phyloP scores from a whole-genome alignment of 2,888 invertebrate species.

The Agriopis aurantiaria region DNA sequence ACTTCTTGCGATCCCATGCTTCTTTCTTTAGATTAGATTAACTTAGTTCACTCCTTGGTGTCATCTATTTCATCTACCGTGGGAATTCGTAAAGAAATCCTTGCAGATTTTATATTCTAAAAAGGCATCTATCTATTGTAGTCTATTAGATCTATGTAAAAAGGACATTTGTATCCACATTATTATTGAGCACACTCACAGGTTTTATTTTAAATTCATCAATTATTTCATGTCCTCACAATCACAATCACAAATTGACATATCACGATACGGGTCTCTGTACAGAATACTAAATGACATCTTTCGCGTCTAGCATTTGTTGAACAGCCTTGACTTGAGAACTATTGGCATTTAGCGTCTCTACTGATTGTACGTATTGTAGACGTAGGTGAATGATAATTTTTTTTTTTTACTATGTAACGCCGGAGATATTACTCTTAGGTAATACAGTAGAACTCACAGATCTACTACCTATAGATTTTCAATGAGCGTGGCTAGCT shows the following conservation, averaged over 20 bases:
- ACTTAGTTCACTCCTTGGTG: no score
- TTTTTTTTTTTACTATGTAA: background rate
- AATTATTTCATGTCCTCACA: constrained; percentile 2
- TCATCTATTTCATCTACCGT: no score
- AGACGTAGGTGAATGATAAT: constrained; percentile 17
- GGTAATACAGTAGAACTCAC: no score
- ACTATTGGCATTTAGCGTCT: constrained; percentile 62
- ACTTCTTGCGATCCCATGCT: no score
- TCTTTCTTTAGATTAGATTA: no score
- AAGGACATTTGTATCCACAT: background rate
- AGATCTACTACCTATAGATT: no score
- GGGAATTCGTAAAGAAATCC: no score
- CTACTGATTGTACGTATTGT: constrained; percentile 32
- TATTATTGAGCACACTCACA: background rate
- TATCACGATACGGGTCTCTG: constrained; percentile 69
- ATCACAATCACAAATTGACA: constrained; percentile 61
- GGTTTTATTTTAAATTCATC: constrained; percentile 5
- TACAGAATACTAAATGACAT: constrained; percentile 48
- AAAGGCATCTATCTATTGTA: no score
- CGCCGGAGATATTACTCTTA: no score
- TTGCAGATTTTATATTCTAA: no score
- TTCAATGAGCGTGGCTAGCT: no score
- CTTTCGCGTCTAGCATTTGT: constrained; percentile 41
- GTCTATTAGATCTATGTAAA: no score
- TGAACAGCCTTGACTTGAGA: constrained; percentile 63